Evolutionary conservation across 2,888 invertebrate genomes (phyloP), one percentile per base, ranked within the genome.

Genomic region (Eugnorisma glareosa): DNA sequence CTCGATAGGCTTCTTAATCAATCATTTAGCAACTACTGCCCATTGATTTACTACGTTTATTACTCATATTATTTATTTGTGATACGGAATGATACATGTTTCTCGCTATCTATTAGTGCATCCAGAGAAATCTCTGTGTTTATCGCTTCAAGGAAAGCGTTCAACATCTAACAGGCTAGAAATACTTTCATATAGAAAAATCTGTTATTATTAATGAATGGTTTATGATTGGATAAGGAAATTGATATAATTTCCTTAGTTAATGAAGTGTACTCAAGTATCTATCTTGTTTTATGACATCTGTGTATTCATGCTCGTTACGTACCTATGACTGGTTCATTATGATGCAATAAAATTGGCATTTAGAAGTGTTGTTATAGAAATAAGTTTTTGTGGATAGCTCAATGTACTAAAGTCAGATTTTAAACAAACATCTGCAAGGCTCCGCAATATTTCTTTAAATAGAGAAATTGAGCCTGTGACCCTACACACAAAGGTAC

Each of bases 61-160:
- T 77, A 82, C 68, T 75, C 70, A 87, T 90, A 88, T 64, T 78
- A 91, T 89, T 90, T 91, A 91, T 91, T 89, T 90, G 89, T 88
- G 83, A 83, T 85, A 85, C 80, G 43, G 75, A 77, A 83, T 82
- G 79, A 84, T 84, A 77, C 67, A 81, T 80, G 72, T 77, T 75
- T 73, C 63, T 67, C n/a, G 67, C 35, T 61, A 76, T 54, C 75
- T 67, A 80, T 83, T 81, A 83, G 48, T 74, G 59, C 67, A 70
- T 67, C 57, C 59, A 54, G 75, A 82, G 81, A 81, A 83, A 81
- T 79, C 43, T 48, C 21, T 51, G 63, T 48, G 57, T 57, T 75
- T 77, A 85, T 66, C 13, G 24, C 13, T 72, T 74, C 59, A 45
- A 68, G 69, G 67, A 76, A 78, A 73, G 43, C 28, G 15, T 66